A percentile compares a stretch with the other conserved stretches of the same genome.
Conservation (phyloP, 2,113 vertebrate species). For the Rhinoderma darwinii region DNA sequence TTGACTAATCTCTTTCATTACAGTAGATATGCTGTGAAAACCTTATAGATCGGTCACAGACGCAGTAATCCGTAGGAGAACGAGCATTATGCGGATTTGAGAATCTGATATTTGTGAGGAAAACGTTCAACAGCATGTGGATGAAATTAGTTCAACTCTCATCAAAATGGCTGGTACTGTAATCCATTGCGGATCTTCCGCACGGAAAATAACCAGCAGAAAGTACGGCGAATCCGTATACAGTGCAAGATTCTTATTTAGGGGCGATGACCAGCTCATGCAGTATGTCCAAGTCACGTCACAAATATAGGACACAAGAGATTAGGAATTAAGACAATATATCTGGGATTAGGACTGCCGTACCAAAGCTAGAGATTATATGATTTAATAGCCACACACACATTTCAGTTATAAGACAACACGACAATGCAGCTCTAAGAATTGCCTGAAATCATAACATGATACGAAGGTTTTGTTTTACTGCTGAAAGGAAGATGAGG, state of each 20-base stretch:
- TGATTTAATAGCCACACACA: background rate
- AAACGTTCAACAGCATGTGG: too few species aligned
- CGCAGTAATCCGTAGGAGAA: too few species aligned
- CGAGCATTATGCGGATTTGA: too few species aligned
- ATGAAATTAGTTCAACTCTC: too few species aligned
- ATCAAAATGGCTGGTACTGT: too few species aligned
- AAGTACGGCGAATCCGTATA: background rate
- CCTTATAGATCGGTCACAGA: too few species aligned
- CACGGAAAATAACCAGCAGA: too few species aligned
- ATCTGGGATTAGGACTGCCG: constrained; percentile 6
- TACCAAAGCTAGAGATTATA: background rate
- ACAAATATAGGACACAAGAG: constrained; percentile 7
- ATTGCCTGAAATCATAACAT: background rate
- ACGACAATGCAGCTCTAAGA: background rate
- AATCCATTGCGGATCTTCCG: too few species aligned
- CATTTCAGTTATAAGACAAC: background rate
- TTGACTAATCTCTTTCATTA: too few species aligned
- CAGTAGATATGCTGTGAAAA: too few species aligned
- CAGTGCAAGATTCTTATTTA: background rate
- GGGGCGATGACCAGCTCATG: background rate
- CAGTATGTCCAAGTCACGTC: background rate
- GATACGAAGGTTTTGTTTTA: background rate
- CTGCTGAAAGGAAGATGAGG: background rate
- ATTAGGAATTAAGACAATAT: background rate
- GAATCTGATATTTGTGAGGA: too few species aligned